Base-by-base conservation (phyloP, 2,888 invertebrate genomes). In the Rhimphoctona megacephalus region DNA sequence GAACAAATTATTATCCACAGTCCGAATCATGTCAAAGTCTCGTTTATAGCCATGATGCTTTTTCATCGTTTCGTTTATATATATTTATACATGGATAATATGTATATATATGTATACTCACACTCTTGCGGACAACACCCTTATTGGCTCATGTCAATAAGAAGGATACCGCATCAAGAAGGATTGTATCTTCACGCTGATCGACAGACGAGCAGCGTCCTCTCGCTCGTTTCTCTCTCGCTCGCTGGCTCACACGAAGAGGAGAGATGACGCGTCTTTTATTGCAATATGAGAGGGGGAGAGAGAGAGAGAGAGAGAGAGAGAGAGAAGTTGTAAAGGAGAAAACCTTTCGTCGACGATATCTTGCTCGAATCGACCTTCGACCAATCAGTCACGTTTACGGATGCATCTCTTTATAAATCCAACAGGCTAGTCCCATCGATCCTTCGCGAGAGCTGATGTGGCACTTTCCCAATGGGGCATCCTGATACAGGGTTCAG, bases 351-450 rank as follows among this genome's bases (percentile, higher is more conserved):
- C 67, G 66, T 49, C 46, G 72, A 33, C 57, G 82, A 80, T 83
- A 86, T 86, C 86, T 81, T n/a, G 77, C 78, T 52, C 61, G 81
- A 17, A 86, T 86, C 86, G 85, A 83, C 83, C 83, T 86, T 86
- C 81, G 79, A 78, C 80, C 86, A 86, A 86, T 86, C 86, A 81
- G 87, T 87, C 87, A 79, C 87, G 81, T 85, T 86, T 81, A 86
- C 84, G 72, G 84, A 86, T 64, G 22, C 25, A 72, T 82, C 69
- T 81, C 54, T 76, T 76, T 72, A 30, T 76, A 25, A 67, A 66
- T 54, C 67, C 74, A 52, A 46, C 22, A 33, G 14, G 25, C 57
- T 36, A 70, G 49, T 77, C 67, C 39, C 69, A 76, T 76, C 82
- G 82, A 77, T 82, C 39, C 67, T 67, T 30, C 17, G 39, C 39